Base-by-base conservation (phyloP, 2,797 vertebrate genomes). In the Bovichtus variegatus region DNA sequence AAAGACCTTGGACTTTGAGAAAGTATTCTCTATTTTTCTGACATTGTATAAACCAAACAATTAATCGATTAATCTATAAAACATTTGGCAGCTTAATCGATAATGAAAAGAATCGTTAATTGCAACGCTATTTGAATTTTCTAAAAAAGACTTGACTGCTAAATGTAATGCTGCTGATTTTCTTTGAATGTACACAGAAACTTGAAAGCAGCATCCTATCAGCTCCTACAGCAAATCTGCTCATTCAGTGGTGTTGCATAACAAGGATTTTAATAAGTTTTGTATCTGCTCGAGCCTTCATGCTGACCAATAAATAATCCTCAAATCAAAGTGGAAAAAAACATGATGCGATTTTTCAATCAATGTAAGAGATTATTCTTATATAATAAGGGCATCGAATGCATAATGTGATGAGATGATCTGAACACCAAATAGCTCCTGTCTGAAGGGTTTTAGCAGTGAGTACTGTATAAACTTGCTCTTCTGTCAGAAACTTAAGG, bases 241-340 rank as follows among this genome's bases (percentile, higher is more conserved):
- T 81, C 57, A 77, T 40, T 59, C 60, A 68, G 43, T 9, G 23
- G 71, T 76, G 78, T 93, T 95, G 87, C 89, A 87, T 94, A 92
- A 94, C 6, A 1, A 54, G 60, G 82, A 82, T 83, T 88, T 87
- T 74, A 60, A 81, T 81, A 86, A 53, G 71, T 91, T 90, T 82
- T 44, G 64, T 66, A 73, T 90, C 68, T 74, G 72, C 81, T 76
- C 27, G 61, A 72, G 82, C 78, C 68, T 78, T 80, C 66, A 53
- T 60, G 67, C 71, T 43, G 72, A 87, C 83, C 65, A 60, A 88
- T 75, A 83, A 79, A 89, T 92, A 92, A 93, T 93, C 91, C 82
- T 76, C 60, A 65, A 57, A 74, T 82, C 64, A 83, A 79, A 89
- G 58, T n/a, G 21, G 12, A 36, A 49, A 53, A 63, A 70, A 68